Base-by-base conservation (phyloP, 1,140 invertebrate genomes). In the Achroia grisella region DNA sequence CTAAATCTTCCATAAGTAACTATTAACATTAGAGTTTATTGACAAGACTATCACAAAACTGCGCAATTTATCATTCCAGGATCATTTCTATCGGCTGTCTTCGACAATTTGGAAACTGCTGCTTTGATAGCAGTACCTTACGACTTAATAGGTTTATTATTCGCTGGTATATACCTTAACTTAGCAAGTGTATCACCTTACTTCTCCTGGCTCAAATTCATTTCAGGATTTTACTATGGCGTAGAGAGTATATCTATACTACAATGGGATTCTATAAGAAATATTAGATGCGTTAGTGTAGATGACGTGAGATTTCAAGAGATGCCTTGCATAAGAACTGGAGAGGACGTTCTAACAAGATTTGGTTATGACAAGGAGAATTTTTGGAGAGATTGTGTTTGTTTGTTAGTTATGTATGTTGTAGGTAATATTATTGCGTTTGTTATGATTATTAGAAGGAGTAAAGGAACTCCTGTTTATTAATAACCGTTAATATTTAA, bases 151-250 rank as follows among this genome's bases (percentile, higher is more conserved):
- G 81, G 83, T 1, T 70, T 89, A 5, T 87, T 88, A 58, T 90
- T 88, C 52, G 89, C 87, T 39, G 90, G 90, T 5, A 80, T 89
- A 39, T 90, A 87, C 63, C 52, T 90, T 14, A 89, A 89, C 60
- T 64, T 91, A 0, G 81, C 87, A 4, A 80, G 83, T 49, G 52
- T 87, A 4, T 76, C 86, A 4, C 43, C 68, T 4, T 70, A 71
- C 47, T 66, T 74, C 11, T 60, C 55, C 13, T 77, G 73, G 73
- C 45, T 87, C 13, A 87, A 89, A 53, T 92, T 90, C 52, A 48
- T 89, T 0, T 92, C 90, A 0, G 83, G 89, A 8, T 92, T 92
- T 62, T 92, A 89, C 59, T 92, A 90, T 58, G 87, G 89, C 0
- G 79, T 87, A 35, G 90, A 92, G 64, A 89, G 89, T 10, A 66